These are phyloP conservation scores for Larimichthys polyactis DNA, from an alignment of 2,113 vertebrate species.

Conservation along the genomic window DNA sequence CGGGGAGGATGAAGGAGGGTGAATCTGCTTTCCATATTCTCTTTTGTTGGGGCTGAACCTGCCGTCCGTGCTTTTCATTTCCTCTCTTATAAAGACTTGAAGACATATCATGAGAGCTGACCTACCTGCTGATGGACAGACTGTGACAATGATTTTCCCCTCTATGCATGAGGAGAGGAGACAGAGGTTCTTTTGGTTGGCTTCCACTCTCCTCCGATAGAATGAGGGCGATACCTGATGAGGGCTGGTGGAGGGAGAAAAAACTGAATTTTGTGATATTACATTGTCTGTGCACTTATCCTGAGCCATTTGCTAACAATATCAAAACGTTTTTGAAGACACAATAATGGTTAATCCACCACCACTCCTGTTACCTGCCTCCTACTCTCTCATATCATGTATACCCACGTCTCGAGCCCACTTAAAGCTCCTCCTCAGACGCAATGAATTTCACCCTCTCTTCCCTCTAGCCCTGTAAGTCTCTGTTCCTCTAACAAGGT, in stretches of 20 bases:
- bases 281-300: neutral
- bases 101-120: conserved; percentile 10
- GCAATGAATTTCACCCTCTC: neutral
- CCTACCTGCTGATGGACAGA: conserved; percentile 10
- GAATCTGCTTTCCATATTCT: conserved; percentile 43
- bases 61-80: conserved; percentile 37
- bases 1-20: conserved; percentile 21
- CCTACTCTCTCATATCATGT: neutral
- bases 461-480: neutral
- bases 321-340: neutral
- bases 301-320: neutral
- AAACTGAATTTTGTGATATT: neutral
- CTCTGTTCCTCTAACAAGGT: conserved; percentile 4
- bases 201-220: neutral
- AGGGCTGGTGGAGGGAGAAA: neutral
- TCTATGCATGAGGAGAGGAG: conserved; percentile 2
- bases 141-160: neutral
- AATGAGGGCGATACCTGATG: neutral
- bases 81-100: conserved; percentile 24
- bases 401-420: neutral
- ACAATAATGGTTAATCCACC: neutral
- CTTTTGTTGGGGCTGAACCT: conserved; percentile 36
- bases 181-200: neutral
- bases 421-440: neutral
- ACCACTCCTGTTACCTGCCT: neutral